These are phyloP conservation scores for Hermodice carunculata DNA, from an alignment of 2,888 invertebrate genomes.

Conservation along the genomic window DNA sequence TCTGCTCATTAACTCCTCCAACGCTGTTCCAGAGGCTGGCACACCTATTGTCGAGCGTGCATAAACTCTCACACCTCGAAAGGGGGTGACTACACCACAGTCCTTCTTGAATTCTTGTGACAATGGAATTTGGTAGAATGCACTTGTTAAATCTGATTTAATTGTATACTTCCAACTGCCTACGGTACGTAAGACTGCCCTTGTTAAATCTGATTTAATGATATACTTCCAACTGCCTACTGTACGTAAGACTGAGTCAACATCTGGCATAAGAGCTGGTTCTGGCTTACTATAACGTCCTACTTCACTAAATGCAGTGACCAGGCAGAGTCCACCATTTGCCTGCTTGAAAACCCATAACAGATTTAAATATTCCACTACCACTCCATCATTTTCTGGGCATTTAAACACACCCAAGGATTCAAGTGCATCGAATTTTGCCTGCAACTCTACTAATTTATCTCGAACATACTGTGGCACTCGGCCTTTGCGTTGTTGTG, in stretches of 20 bases:
- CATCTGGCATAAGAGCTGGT: slow-evolving; percentile 13
- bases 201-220: no score
- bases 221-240: slow-evolving; percentile 29
- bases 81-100: not conserved
- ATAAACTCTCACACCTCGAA: not conserved
- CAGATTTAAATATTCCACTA: slow-evolving; percentile 5
- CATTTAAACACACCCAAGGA: not conserved
- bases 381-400: not conserved
- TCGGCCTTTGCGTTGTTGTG: not conserved
- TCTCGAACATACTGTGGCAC: not conserved
- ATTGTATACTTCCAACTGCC: no score
- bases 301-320: slow-evolving; percentile 14
- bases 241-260: slow-evolving; percentile 30
- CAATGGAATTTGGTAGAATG: no score
- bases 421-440: slow-evolving; percentile 1
- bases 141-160: no score
- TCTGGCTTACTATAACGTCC: slow-evolving; percentile 8
- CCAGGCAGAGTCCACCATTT: not conserved
- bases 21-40: no score
- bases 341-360: not conserved
- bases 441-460: not conserved
- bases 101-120: no score
- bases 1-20: no score
- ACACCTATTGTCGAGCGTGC: no score
- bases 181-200: no score